Base-by-base conservation (phyloP, 2,797 vertebrate genomes). In the Capromys pilorides region DNA sequence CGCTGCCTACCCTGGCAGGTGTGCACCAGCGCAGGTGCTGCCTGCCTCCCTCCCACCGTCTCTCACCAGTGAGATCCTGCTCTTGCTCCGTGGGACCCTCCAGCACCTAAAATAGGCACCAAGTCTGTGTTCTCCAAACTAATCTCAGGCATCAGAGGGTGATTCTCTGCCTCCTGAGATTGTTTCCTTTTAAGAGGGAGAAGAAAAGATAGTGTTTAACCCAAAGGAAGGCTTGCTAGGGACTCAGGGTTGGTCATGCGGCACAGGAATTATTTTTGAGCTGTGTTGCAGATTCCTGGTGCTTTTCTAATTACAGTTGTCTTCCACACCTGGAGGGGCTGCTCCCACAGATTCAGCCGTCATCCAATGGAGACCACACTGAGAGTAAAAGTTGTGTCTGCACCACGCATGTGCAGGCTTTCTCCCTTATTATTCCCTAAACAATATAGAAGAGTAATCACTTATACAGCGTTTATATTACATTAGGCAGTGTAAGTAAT, bases 1-100 rank as follows among this genome's bases (percentile, higher is more conserved):
- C 14, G 4, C 33, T n/a, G 13, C 4, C 3, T 28, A 1, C 7
- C 26, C 19, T 14, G 19, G 8, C 4, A 1, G 13, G 45, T 10
- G 28, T n/a, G 36, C 61, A 18, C 2, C 33, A 22, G 8, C 16
- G 41, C 22, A 11, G 2, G 0, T 57, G 4, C 61, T 8, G 31
- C 69, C 61, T 8, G 31, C 69, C 28, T 45, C 78, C 26, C 16
- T 57, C 19, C 0, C 3, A n/a, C 3, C 24, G 2, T 19, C 61
- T 75, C 36, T 49, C 79, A 22, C 61, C 18, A 39, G 36, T 12
- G 10, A 6, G 9, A 9, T n/a, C 5, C 12, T 18, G 7, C 39
- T 75, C 78, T 13, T 10, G 5, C 19, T 75, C 24, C n/a, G 36
- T 39, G 77, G n/a, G 24, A 49, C 6, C 28, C 26, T 33, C 66